phyloP scores from a whole-genome alignment of 2,113 vertebrate species.

The Antigone vipio region DNA sequence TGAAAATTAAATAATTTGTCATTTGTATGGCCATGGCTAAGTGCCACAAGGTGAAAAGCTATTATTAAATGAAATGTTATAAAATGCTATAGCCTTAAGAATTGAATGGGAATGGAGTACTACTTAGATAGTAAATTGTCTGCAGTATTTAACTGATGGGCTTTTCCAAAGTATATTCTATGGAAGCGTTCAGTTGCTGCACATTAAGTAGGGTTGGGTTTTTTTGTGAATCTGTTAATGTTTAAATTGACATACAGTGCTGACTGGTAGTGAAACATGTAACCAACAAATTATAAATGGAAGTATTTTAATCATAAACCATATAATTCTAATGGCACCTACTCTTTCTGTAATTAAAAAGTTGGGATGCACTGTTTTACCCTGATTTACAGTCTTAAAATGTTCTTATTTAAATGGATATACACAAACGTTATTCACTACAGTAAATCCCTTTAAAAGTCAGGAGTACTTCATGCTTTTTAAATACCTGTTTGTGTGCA shows the following conservation, averaged over 20 bases:
- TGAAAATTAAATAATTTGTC: not conserved
- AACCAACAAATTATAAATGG: not conserved
- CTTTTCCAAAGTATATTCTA: not conserved
- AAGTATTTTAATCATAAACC: not conserved
- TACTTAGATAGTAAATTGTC: not conserved
- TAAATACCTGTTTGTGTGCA: not conserved
- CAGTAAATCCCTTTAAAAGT: not conserved
- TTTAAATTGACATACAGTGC: not conserved
- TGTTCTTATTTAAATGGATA: not conserved
- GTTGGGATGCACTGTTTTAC: not conserved
- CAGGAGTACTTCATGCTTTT: not conserved
- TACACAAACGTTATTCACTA: not conserved
- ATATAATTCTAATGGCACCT: not conserved
- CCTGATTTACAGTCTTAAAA: not conserved
- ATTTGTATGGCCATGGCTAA: not conserved
- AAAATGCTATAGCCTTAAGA: not conserved
- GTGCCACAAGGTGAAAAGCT: not conserved
- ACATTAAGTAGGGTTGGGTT: rapidly evolving
- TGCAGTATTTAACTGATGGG: not conserved
- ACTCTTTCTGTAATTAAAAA: not conserved
- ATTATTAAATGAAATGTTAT: not conserved
- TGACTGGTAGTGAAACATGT: not conserved
- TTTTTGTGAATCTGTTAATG: not conserved
- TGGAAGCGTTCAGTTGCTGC: not conserved
- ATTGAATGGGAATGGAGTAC: not conserved